Percentiles rank a stretch among this genome's conserved stretches.
These are phyloP conservation scores for Chiloscyllium punctatum DNA, from an alignment of 2,797 vertebrate genomes.

Conservation along the genomic window DNA sequence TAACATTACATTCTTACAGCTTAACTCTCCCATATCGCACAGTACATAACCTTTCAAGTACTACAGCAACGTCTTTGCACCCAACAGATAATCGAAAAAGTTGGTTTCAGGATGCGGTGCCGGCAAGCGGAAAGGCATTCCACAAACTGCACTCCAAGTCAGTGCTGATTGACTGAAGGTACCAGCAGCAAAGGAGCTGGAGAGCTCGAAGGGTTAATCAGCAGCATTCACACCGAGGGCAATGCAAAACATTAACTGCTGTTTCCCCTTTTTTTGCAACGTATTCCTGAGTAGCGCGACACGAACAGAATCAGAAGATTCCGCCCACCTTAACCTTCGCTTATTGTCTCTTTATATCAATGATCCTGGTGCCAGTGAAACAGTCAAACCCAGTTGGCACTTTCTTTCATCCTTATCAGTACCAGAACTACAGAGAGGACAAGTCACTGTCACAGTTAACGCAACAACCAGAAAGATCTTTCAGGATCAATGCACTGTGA, in stretches of 20 bases:
- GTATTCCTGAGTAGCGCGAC: neutral
- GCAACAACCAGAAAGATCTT: neutral
- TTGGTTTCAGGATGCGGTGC: neutral
- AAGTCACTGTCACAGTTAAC: constrained; percentile 19
- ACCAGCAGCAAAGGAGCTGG: neutral
- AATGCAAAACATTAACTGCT: neutral
- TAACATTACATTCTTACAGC: constrained; percentile 26
- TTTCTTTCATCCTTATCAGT: neutral
- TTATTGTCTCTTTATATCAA: neutral
- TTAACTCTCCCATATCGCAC: neutral
- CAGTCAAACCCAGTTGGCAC: neutral
- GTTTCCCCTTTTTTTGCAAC: constrained; percentile 18
- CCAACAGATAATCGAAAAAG: neutral
- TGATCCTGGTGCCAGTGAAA: neutral
- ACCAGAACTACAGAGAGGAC: neutral
- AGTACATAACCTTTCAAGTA: neutral
- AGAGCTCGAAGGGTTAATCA: neutral
- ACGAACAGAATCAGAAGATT: neutral
- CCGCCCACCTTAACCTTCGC: neutral
- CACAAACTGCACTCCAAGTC: neutral
- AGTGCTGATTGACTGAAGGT: neutral
- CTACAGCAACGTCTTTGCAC: constrained; percentile 1
- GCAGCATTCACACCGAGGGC: neutral
- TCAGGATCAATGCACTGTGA: neutral
- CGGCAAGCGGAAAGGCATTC: neutral